phyloP scores from a whole-genome alignment of 2,797 vertebrate genomes.

The Erithacus rubecula region DNA sequence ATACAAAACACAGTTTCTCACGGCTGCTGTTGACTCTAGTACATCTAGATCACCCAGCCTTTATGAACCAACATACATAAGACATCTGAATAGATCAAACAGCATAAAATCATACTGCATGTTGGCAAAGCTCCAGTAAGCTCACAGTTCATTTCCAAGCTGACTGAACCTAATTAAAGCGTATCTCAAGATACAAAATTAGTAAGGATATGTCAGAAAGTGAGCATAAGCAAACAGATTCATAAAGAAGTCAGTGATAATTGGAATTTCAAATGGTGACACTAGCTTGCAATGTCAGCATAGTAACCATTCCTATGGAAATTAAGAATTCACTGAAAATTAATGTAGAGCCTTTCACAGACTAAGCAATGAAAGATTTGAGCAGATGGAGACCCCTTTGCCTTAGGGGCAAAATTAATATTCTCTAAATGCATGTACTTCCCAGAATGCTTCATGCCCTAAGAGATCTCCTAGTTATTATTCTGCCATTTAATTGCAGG shows the following conservation, averaged over 20 bases:
- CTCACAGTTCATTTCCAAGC: not conserved
- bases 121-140: not conserved
- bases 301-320: not conserved
- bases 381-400: not conserved
- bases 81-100: not conserved
- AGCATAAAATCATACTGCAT: not conserved
- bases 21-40: not conserved
- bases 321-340: conserved; percentile 17
- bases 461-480: not conserved
- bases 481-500: not conserved
- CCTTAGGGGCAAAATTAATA: not conserved
- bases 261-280: not conserved
- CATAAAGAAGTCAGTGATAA: not conserved
- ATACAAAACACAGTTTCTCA: not conserved
- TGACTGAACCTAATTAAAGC: not conserved
- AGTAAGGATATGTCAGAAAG: not conserved
- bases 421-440: not conserved
- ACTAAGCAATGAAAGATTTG: not conserved
- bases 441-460: not conserved
- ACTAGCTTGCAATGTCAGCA: not conserved
- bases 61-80: not conserved
- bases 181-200: not conserved
- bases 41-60: not conserved
- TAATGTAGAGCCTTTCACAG: not conserved
- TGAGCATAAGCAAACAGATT: not conserved